Conservation (phyloP, 2,113 vertebrate species). For the Panthera leo region DNA sequence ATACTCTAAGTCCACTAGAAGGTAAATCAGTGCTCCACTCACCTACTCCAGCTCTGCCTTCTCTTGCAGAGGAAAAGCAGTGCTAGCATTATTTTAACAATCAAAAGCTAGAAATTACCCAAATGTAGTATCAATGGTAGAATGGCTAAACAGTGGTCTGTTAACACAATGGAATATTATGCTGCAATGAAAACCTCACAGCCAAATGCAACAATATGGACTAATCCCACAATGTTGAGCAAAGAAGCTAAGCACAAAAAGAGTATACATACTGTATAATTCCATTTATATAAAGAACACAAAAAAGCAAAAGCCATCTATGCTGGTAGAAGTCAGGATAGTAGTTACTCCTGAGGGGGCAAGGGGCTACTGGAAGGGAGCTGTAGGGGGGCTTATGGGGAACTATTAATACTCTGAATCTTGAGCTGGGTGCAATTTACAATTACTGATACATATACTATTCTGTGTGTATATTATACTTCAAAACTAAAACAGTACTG, state of each 20-base stretch:
- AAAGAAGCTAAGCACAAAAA: neutral
- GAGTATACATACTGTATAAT: too few species aligned
- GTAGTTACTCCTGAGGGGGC: neutral
- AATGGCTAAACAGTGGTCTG: neutral
- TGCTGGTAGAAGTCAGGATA: neutral
- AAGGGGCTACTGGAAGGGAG: neutral
- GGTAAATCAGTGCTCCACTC: neutral
- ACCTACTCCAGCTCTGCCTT: neutral
- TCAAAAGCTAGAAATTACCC: neutral
- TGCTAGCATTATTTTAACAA: neutral
- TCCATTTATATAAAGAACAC: neutral
- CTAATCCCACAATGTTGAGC: neutral
- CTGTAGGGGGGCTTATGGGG: neutral
- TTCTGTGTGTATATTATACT: neutral
- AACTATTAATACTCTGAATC: neutral
- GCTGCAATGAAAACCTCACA: neutral
- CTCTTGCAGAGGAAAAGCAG: neutral
- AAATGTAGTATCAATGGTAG: neutral
- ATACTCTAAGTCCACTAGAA: neutral
- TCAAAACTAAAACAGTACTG: neutral
- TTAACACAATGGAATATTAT: neutral
- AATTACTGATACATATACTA: neutral
- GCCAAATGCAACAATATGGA: neutral
- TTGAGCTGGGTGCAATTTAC: neutral
- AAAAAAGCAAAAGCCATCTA: neutral